Evolutionary conservation across 2,113 vertebrate genomes (phyloP).

Genomic region (Pithys albifrons): DNA sequence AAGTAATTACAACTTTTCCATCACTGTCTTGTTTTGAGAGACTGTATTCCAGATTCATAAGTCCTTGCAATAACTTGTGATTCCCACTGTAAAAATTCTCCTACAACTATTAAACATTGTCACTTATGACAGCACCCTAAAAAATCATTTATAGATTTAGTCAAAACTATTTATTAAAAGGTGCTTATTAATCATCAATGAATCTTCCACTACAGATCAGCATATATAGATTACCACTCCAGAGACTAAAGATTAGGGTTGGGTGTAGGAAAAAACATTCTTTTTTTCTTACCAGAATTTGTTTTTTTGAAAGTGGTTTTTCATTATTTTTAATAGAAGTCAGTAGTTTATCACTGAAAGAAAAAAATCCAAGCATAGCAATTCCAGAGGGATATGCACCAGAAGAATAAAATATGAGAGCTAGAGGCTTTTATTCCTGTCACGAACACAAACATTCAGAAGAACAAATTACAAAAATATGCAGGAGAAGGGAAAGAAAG

Average conservation of each 20-base stretch:
- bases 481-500: not conserved
- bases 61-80: not conserved
- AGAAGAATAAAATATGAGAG: not conserved
- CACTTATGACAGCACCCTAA: not conserved
- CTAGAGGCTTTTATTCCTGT: not conserved
- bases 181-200: not conserved
- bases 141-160: not conserved
- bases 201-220: not conserved
- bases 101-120: not conserved
- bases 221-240: not conserved
- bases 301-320: not conserved
- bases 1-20: not conserved
- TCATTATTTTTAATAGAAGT: not conserved
- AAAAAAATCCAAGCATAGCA: not conserved
- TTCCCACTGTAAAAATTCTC: not conserved
- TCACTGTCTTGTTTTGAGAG: not conserved
- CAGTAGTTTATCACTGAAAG: not conserved
- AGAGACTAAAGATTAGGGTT: not conserved
- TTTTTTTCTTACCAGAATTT: too few species aligned
- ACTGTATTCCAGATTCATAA: not conserved
- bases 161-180: not conserved
- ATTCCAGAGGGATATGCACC: not conserved
- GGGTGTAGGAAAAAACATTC: not conserved
- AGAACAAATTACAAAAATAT: not conserved
- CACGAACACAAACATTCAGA: not conserved